Evolutionary conservation across 2,797 vertebrate genomes (phyloP).

Genomic region (Adelosebastes latens): DNA sequence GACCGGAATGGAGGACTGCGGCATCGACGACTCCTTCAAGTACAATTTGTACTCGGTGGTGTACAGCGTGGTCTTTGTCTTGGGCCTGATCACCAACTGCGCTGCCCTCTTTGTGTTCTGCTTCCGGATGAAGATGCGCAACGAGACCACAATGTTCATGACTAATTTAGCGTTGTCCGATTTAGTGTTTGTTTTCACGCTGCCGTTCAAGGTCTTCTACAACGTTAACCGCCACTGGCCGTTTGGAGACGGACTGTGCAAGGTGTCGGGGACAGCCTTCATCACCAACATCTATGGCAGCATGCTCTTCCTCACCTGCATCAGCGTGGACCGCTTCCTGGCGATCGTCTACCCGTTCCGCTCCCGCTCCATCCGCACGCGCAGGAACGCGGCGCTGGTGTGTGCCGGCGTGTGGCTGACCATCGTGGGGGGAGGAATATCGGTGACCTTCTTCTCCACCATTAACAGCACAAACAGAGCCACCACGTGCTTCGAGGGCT

Average conservation of each 20-base stretch:
- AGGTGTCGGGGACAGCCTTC: constrained; percentile 95
- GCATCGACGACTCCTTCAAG: constrained; percentile 97
- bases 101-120: constrained; percentile 97
- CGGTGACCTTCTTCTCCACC: constrained; percentile 95
- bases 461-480: constrained; percentile 90
- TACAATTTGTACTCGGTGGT: constrained; percentile 96
- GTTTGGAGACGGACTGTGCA: constrained; percentile 94
- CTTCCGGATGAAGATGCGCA: constrained; percentile 94
- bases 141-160: constrained; percentile 97
- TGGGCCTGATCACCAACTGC: constrained; percentile 96
- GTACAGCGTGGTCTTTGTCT: constrained; percentile 95
- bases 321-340: constrained; percentile 96
- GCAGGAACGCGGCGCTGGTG: constrained; percentile 90
- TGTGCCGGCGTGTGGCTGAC: constrained; percentile 94
- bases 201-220: constrained; percentile 98
- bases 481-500: constrained; percentile 96
- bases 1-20: constrained; percentile 91
- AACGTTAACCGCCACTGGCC: constrained; percentile 97
- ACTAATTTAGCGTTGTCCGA: constrained; percentile 96
- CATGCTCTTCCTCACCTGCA: constrained; percentile 98
- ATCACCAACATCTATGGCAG: constrained; percentile 98
- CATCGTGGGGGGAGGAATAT: constrained; percentile 95
- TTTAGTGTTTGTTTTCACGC: constrained; percentile 94
- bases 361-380: constrained; percentile 91
- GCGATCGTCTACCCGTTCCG: constrained; percentile 96